phyloP scores from a whole-genome alignment of 2,113 vertebrate genomes.

The Dolichallabes microphthalmus region DNA sequence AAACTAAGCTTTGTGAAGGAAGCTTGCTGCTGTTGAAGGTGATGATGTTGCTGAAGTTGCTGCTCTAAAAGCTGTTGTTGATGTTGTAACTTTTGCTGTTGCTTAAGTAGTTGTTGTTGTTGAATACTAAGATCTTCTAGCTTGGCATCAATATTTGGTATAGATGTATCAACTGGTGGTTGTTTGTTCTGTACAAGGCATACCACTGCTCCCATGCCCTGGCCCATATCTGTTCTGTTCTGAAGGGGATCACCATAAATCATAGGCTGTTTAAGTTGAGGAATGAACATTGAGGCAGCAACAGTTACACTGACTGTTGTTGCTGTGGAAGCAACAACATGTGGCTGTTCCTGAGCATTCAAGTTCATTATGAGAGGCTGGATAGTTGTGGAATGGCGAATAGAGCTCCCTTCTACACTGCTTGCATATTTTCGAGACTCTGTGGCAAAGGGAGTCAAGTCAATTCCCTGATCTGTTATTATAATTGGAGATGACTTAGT shows the following conservation, averaged over 20 bases:
- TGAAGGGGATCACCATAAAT: slow-evolving; percentile 93
- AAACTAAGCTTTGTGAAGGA: slow-evolving; percentile 81
- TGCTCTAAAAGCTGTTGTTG: slow-evolving; percentile 77
- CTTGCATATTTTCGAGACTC: slow-evolving; percentile 88
- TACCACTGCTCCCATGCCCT: slow-evolving; percentile 84
- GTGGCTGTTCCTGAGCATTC: slow-evolving; percentile 87
- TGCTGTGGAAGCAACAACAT: slow-evolving; percentile 74
- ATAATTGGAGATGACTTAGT: slow-evolving; percentile 85
- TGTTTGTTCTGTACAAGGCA: slow-evolving; percentile 87
- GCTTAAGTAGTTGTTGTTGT: slow-evolving; percentile 71
- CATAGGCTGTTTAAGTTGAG: slow-evolving; percentile 83
- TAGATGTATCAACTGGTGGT: slow-evolving; percentile 69
- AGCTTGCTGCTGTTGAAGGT: slow-evolving; percentile 72
- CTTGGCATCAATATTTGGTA: slow-evolving; percentile 78
- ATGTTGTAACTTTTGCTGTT: slow-evolving; percentile 75
- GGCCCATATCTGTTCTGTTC: slow-evolving; percentile 86
- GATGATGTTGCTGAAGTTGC: slow-evolving; percentile 75
- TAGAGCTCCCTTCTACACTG: slow-evolving; percentile 77
- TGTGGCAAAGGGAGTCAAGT: slow-evolving; percentile 89
- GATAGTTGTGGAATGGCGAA: slow-evolving; percentile 84
- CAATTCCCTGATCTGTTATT: slow-evolving; percentile 96
- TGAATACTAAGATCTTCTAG: slow-evolving; percentile 77
- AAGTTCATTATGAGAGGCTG: slow-evolving; percentile 96
- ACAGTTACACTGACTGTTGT: slow-evolving; percentile 88
- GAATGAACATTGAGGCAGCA: slow-evolving; percentile 88